These are phyloP conservation scores for Labrus mixtus DNA, from an alignment of 2,113 vertebrate genomes.

Conservation along the genomic window DNA sequence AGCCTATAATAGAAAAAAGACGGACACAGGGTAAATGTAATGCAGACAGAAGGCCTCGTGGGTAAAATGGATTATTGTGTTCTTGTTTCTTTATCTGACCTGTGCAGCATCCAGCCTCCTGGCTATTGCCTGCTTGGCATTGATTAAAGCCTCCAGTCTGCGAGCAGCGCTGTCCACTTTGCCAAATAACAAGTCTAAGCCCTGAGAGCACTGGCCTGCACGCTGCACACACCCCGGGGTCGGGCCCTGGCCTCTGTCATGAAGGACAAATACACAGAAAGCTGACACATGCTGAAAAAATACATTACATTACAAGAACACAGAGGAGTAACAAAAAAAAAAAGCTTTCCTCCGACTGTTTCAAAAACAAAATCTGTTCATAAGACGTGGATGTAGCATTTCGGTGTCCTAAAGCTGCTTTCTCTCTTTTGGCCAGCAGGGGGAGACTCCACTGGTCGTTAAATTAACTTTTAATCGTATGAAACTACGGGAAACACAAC, in stretches of 20 bases:
- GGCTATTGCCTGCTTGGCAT: conserved; percentile 95
- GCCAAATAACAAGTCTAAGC: conserved; percentile 93
- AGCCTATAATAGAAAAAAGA: not conserved
- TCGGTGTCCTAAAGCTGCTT: not conserved
- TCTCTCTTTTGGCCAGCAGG: not conserved
- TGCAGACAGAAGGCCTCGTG: not conserved
- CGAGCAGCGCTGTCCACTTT: conserved; percentile 95
- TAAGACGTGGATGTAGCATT: not conserved
- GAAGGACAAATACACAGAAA: conserved; percentile 23
- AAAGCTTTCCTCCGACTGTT: not conserved
- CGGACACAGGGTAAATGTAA: not conserved
- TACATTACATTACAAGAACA: not conserved
- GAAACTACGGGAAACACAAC: too few species aligned
- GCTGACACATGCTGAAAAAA: conserved; percentile 19
- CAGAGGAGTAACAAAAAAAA: not conserved
- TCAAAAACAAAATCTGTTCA: not conserved
- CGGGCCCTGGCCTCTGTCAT: conserved; percentile 90
- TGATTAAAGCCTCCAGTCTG: conserved; percentile 95
- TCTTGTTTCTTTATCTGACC: conserved; percentile 81
- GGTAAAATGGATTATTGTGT: conserved; percentile 33
- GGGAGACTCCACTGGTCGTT: not conserved
- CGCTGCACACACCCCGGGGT: conserved; percentile 93
- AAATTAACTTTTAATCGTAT: too few species aligned
- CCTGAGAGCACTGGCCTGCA: conserved; percentile 93
- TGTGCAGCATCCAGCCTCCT: conserved; percentile 96